Conservation (phyloP, 1,140 invertebrate genomes). For the Polypedilum vanderplanki region DNA sequence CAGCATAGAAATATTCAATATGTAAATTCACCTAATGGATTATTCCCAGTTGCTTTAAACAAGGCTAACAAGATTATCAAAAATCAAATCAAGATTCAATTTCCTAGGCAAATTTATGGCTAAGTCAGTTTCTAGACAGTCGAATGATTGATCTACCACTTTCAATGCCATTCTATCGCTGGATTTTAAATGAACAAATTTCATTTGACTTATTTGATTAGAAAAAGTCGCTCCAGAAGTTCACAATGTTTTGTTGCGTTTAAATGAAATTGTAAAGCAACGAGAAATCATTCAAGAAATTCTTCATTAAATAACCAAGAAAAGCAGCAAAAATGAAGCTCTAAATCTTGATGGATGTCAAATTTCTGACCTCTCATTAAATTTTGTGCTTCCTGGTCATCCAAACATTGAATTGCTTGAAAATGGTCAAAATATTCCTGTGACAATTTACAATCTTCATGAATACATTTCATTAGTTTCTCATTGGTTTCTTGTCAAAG, state of each 20-base stretch:
- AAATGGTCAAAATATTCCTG: constrained; percentile 80
- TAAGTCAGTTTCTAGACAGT: constrained; percentile 97
- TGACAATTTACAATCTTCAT: constrained; percentile 90
- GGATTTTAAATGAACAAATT: constrained; percentile 85
- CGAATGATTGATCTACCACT: constrained; percentile 97
- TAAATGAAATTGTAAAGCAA: constrained; percentile 69
- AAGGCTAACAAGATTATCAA: constrained; percentile 83
- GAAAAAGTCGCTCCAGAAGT: constrained; percentile 79
- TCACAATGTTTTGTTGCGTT: constrained; percentile 73
- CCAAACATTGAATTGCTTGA: constrained; percentile 87
- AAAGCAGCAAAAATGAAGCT: constrained; percentile 57
- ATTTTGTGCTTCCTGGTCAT: constrained; percentile 93
- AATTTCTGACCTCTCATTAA: constrained; percentile 86
- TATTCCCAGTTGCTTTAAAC: constrained; percentile 83
- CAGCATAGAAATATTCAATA: no score
- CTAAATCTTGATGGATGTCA: constrained; percentile 84
- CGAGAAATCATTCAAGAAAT: constrained; percentile 58
- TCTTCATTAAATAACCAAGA: constrained; percentile 50
- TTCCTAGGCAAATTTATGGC: constrained; percentile 99
- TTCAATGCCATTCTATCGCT: constrained; percentile 91
- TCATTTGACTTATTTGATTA: constrained; percentile 77
- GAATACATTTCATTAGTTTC: constrained; percentile 74
- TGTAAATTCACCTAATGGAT: constrained; percentile 68
- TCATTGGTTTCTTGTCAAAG: constrained; percentile 86
- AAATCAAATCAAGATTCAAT: constrained; percentile 89